Evolutionary conservation across 2,888 invertebrate genomes (phyloP).

Genomic region (Pristionchus entomophagus): DNA sequence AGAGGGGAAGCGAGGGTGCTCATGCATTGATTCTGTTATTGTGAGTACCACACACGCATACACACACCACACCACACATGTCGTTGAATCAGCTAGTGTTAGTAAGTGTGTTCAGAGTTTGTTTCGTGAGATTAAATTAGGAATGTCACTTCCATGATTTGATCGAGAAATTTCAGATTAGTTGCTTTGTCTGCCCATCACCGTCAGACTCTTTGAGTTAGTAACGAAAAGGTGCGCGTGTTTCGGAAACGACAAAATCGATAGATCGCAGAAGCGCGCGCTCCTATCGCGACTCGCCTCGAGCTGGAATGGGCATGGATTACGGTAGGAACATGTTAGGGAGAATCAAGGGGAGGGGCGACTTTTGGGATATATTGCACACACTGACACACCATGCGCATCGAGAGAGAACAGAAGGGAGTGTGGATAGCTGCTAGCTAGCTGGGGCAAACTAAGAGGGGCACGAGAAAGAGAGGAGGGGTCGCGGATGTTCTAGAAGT

Average conservation of each 20-base stretch:
- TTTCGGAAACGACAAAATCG: background rate
- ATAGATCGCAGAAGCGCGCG: background rate
- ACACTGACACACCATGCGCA: conserved; percentile 44
- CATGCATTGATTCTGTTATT: background rate
- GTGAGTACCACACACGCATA: conserved; percentile 34
- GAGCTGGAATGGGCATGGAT: background rate
- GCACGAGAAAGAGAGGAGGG: background rate
- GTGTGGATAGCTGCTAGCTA: too few species aligned
- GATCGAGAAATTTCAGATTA: background rate
- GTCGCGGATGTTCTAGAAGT: conserved; percentile 66
- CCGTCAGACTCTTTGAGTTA: background rate
- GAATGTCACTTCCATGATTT: conserved; percentile 12
- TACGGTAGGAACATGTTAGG: conserved; percentile 8
- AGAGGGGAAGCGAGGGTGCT: background rate
- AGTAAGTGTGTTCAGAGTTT: conserved; percentile 26
- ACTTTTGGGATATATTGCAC: background rate
- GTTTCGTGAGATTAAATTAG: background rate
- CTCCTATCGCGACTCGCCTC: conserved; percentile 29
- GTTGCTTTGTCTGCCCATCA: background rate
- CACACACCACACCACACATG: conserved; percentile 21
- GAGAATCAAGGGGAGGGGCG: background rate
- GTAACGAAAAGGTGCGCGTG: conserved; percentile 40
- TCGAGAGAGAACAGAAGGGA: too few species aligned
- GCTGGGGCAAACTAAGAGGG: background rate
- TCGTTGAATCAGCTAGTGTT: conserved; percentile 40